phyloP scores from a whole-genome alignment of 1,140 invertebrate species.

The Dermatophagoides farinae region DNA sequence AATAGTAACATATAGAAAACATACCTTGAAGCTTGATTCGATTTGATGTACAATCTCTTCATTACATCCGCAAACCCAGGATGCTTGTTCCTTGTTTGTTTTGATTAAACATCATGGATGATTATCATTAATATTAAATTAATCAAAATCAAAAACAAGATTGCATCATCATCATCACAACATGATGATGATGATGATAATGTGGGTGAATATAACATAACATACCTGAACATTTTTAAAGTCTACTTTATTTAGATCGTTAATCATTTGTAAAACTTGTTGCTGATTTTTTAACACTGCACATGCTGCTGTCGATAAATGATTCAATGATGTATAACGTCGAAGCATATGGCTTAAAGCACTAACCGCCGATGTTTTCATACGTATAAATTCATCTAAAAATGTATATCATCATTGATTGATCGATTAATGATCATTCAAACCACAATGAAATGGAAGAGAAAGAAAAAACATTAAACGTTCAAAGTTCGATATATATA shows the following conservation, averaged over 20 bases:
- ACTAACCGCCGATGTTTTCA: constrained; percentile 46
- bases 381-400: constrained; percentile 8
- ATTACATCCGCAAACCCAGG: constrained; percentile 92
- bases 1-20: not conserved
- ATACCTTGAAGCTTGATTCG: constrained; percentile 75
- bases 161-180: too few relatives aligned
- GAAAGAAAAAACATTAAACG: too few relatives aligned
- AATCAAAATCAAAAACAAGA: not conserved
- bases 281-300: constrained; percentile 84
- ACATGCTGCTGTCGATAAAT: constrained; percentile 82
- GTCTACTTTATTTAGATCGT: constrained; percentile 88
- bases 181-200: too few relatives aligned
- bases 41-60: constrained; percentile 59
- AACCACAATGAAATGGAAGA: not conserved
- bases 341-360: constrained; percentile 84
- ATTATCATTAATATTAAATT: not conserved
- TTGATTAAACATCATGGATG: not conserved
- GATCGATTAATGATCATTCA: constrained; percentile 11
- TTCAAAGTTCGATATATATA: too few relatives aligned
- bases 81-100: constrained; percentile 44
- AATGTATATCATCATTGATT: not conserved
- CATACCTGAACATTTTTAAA: constrained; percentile 72
- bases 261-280: constrained; percentile 90
- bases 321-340: constrained; percentile 93
- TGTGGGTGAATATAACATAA: not conserved